A percentile compares a stretch with the other conserved stretches of the same genome.
These are phyloP conservation scores for Meloidogyne exigua DNA, from an alignment of 1,140 invertebrate species.

Conservation along the genomic window DNA sequence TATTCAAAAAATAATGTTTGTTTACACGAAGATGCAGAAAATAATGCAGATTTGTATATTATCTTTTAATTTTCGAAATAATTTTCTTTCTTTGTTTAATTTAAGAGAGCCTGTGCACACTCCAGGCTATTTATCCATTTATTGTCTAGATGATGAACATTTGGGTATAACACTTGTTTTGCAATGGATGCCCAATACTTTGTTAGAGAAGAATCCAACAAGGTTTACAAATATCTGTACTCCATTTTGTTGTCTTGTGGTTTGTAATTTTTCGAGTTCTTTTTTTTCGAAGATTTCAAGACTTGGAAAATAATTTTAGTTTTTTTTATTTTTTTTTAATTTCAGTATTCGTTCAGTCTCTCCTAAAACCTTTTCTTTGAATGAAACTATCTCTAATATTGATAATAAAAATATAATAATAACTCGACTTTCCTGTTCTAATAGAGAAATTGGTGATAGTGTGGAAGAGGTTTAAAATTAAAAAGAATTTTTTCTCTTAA, in stretches of 20 bases:
- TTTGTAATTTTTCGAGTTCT: slow-evolving; percentile 9
- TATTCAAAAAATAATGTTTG: slow-evolving; percentile 82
- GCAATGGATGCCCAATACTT: slow-evolving; percentile 88
- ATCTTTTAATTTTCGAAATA: not conserved
- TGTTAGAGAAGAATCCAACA: slow-evolving; percentile 79
- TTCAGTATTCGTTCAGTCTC: slow-evolving; percentile 61
- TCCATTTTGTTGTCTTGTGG: not conserved
- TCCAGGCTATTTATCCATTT: slow-evolving; percentile 84
- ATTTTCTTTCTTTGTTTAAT: not conserved
- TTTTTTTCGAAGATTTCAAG: not conserved
- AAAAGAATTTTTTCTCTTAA: not conserved
- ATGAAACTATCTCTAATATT: slow-evolving; percentile 20
- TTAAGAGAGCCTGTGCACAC: slow-evolving; percentile 71
- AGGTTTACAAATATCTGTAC: slow-evolving; percentile 62
- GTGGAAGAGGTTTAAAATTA: slow-evolving; percentile 22
- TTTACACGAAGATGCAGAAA: slow-evolving; percentile 77
- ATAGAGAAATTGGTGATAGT: slow-evolving; percentile 50
- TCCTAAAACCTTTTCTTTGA: slow-evolving; percentile 36
- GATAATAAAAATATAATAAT: slow-evolving; percentile 30
- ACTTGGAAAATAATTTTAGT: no score
- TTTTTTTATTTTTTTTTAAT: not conserved
- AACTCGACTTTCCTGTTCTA: slow-evolving; percentile 55
- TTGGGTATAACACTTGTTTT: slow-evolving; percentile 77
- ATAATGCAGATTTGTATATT: not conserved
- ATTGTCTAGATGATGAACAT: slow-evolving; percentile 71